phyloP scores from a whole-genome alignment of 2,113 vertebrate species.

The Camelus dromedarius region DNA sequence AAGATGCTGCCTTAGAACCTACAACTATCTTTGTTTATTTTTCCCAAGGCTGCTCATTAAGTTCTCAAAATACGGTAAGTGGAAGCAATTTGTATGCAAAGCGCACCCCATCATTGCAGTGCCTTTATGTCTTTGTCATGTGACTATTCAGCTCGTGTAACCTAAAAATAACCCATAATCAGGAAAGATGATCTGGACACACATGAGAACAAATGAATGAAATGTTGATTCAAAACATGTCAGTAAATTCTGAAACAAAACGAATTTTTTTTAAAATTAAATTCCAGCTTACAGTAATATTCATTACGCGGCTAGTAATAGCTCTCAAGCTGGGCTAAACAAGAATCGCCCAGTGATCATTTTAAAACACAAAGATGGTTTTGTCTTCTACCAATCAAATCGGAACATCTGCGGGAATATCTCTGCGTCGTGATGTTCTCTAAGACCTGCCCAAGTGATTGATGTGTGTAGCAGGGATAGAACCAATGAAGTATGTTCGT shows the following conservation, averaged over 20 bases:
- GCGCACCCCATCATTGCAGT: neutral
- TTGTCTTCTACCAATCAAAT: neutral
- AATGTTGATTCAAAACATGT: slow-evolving; percentile 18
- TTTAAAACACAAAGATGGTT: neutral
- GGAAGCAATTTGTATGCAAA: slow-evolving; percentile 12
- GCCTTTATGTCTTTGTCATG: neutral
- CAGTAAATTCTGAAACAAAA: neutral
- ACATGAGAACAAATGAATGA: neutral
- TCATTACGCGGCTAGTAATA: neutral
- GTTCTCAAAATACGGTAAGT: slow-evolving; percentile 59
- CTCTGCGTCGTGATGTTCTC: neutral
- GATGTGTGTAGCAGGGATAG: neutral
- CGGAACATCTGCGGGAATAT: neutral
- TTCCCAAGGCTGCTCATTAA: slow-evolving; percentile 74
- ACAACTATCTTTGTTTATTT: slow-evolving; percentile 64
- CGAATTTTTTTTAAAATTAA: neutral
- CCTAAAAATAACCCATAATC: slow-evolving; percentile 4
- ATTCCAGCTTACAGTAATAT: neutral
- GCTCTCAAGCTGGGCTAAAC: neutral
- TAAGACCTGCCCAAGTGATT: neutral
- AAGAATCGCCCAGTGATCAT: neutral
- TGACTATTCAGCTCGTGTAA: neutral
- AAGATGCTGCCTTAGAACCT: slow-evolving; percentile 38
- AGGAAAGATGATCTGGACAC: neutral
- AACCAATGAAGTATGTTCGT: neutral